phyloP scores from a whole-genome alignment of 2,797 vertebrate genomes.

The Allochrocebus solatus region DNA sequence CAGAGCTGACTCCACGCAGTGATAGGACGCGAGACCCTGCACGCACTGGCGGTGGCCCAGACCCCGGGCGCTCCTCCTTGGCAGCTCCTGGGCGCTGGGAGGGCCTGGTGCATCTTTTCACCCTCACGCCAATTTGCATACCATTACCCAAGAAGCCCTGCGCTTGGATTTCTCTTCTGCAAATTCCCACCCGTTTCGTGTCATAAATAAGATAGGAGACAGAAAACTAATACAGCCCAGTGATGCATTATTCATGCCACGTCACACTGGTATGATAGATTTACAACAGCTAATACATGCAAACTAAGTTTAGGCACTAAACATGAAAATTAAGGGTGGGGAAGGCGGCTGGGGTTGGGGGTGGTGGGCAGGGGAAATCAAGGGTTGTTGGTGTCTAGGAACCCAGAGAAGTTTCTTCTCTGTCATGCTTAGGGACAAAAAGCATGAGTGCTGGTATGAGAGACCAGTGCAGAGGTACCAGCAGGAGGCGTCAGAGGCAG shows the following conservation, averaged over 20 bases:
- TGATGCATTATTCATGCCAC: conserved; percentile 83
- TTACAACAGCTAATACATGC: conserved; percentile 81
- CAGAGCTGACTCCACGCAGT: rapidly evolving
- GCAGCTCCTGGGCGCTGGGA: background rate
- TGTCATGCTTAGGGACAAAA: background rate
- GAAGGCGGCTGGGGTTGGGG: background rate
- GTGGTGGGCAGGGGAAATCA: background rate
- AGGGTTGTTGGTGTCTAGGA: background rate
- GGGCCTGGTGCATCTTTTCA: background rate
- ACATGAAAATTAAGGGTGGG: conserved; percentile 75
- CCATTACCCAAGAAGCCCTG: conserved; percentile 42
- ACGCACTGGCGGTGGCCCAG: rapidly evolving
- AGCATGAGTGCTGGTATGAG: rapidly evolving
- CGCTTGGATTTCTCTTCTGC: conserved; percentile 35
- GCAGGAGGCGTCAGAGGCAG: rapidly evolving
- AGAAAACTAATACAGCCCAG: conserved; percentile 78
- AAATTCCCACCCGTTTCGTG: conserved; percentile 80
- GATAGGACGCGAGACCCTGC: rapidly evolving
- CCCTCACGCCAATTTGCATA: conserved; percentile 63
- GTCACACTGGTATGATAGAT: conserved; percentile 69
- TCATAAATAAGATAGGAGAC: conserved; percentile 83
- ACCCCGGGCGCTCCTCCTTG: rapidly evolving
- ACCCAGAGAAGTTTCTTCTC: background rate
- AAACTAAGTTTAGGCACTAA: conserved; percentile 81
- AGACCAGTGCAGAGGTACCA: background rate